These are phyloP conservation scores for Caenorhabditis japonica DNA, from an alignment of 2,888 invertebrate species.

Conservation along the genomic window DNA sequence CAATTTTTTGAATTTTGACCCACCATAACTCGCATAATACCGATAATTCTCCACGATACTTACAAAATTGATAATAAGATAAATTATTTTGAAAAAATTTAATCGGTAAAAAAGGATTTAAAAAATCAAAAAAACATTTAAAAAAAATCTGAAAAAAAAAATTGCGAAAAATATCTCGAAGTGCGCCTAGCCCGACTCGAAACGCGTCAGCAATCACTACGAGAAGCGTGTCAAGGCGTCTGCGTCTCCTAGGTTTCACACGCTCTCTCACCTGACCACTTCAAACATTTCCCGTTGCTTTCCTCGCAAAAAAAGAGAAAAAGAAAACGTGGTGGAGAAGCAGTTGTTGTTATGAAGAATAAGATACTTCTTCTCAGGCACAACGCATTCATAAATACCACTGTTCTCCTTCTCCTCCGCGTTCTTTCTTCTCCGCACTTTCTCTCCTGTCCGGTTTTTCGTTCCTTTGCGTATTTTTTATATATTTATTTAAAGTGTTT, in stretches of 20 bases:
- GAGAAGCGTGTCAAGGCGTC: neutral
- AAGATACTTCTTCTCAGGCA: constrained; percentile 30
- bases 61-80: too few species aligned
- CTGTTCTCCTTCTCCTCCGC: constrained; percentile 10
- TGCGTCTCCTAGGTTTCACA: constrained; percentile 28
- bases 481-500: constrained; percentile 25
- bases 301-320: constrained; percentile 28
- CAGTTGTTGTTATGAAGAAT: constrained; percentile 34
- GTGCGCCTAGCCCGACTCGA: constrained; percentile 24
- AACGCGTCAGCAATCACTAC: constrained; percentile 14
- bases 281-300: constrained; percentile 25
- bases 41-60: too few species aligned
- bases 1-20: too few species aligned
- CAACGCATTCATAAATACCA: constrained; percentile 20
- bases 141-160: too few species aligned
- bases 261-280: constrained; percentile 13
- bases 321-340: constrained; percentile 26
- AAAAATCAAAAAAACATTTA: constrained; percentile 15
- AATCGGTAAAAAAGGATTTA: constrained; percentile 14
- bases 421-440: constrained; percentile 14
- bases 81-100: too few species aligned
- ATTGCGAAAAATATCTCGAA: too few species aligned
- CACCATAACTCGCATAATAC: too few species aligned
- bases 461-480: neutral
- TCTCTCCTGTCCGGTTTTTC: neutral